A percentile compares a stretch with the other conserved stretches of the same genome.
These are phyloP conservation scores for Nixonia krombeini DNA, from an alignment of 1,140 invertebrate species.

Conservation along the genomic window DNA sequence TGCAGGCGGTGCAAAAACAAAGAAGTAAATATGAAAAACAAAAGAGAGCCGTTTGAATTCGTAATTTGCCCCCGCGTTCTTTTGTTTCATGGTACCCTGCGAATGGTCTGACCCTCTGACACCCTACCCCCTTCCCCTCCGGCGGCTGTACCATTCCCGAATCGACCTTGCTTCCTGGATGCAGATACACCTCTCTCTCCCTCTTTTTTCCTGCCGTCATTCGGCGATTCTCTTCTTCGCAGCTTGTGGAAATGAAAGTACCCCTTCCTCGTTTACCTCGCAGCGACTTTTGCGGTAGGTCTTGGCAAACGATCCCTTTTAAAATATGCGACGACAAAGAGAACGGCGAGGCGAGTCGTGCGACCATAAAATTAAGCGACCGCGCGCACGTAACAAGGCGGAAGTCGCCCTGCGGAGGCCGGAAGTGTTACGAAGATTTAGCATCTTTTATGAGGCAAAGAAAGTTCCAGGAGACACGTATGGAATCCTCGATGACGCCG, in stretches of 20 bases:
- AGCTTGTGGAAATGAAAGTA: constrained; percentile 33
- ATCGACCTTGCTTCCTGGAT: constrained; percentile 21
- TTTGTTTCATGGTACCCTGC: constrained; percentile 62
- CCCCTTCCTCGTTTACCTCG: constrained; percentile 26
- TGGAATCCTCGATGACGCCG: constrained; percentile 18
- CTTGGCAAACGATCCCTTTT: constrained; percentile 18
- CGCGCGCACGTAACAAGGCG: constrained; percentile 14
- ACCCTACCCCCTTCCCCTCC: constrained; percentile 19
- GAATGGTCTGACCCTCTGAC: constrained; percentile 48
- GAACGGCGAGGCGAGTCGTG: background rate
- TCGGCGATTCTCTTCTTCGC: constrained; percentile 28
- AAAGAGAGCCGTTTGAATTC: constrained; percentile 69
- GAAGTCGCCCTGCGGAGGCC: constrained; percentile 24
- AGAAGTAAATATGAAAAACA: constrained; percentile 68
- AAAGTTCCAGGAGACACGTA: constrained; percentile 12
- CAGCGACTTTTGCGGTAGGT: constrained; percentile 41
- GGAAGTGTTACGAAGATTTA: constrained; percentile 8
- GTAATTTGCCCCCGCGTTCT: constrained; percentile 63
- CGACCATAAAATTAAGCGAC: constrained; percentile 25
- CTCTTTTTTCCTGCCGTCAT: constrained; percentile 27
- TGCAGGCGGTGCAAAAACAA: constrained; percentile 66
- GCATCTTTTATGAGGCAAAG: constrained; percentile 1
- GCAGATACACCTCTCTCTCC: constrained; percentile 22
- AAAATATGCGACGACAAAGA: constrained; percentile 13
- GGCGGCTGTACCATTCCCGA: constrained; percentile 40